Evolutionary conservation across 2,113 vertebrate genomes (phyloP).

Genomic region (Meriones unguiculatus): DNA sequence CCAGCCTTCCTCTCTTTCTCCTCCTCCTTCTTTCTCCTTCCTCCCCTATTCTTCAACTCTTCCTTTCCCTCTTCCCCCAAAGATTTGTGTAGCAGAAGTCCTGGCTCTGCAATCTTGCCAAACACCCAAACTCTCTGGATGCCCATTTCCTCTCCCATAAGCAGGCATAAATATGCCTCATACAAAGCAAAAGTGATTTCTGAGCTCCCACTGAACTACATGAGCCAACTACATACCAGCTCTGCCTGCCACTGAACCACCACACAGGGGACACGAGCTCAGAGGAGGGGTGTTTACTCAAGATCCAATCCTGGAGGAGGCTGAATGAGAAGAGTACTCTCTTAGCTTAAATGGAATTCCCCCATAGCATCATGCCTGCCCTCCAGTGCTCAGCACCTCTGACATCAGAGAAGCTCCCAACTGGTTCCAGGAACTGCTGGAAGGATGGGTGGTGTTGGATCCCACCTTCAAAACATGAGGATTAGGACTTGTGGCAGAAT

Average conservation of each 20-base stretch:
- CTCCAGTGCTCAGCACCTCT: background rate
- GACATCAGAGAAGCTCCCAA: rapidly evolving
- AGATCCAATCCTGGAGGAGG: background rate
- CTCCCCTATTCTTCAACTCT: no score
- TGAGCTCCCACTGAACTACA: rapidly evolving
- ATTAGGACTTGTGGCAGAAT: background rate
- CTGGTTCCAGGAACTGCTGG: background rate
- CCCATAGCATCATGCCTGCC: rapidly evolving
- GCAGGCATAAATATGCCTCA: background rate
- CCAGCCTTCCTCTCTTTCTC: background rate
- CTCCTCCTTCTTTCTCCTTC: no score
- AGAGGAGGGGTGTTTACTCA: background rate
- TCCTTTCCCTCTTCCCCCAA: no score
- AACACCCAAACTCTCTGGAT: background rate
- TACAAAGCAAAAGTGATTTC: background rate
- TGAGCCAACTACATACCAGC: no score
- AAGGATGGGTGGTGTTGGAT: background rate
- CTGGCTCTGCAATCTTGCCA: no score
- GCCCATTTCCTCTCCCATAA: background rate
- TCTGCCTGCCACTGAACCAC: background rate
- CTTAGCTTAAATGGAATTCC: background rate
- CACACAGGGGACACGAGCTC: rapidly evolving
- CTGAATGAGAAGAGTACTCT: no score
- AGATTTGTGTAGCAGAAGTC: no score
- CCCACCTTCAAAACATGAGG: rapidly evolving